These are phyloP conservation scores for Orthosia gothica DNA, from an alignment of 2,888 invertebrate genomes.

Conservation along the genomic window DNA sequence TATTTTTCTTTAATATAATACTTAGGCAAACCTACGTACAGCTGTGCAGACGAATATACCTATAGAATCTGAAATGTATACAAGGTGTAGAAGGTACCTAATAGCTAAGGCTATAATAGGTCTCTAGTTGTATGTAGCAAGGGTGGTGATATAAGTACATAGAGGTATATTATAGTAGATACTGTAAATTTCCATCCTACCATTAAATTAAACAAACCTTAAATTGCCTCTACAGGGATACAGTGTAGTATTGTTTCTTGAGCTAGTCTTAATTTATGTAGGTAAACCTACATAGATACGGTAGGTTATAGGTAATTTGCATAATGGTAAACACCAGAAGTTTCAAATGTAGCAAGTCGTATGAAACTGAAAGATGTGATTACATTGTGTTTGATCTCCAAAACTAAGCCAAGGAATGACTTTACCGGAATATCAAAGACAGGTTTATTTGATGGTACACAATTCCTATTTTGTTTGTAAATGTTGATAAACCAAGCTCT, in stretches of 20 bases:
- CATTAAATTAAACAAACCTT: not conserved
- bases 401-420: constrained; percentile 25
- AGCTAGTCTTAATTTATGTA: constrained; percentile 9
- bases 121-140: too few relatives aligned
- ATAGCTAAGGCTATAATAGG: too few relatives aligned
- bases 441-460: constrained; percentile 30
- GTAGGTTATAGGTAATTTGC: constrained; percentile 1
- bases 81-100: too few relatives aligned
- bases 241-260: not conserved
- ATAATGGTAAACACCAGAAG: constrained; percentile 9
- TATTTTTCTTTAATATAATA: too few relatives aligned
- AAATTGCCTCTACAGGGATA: not conserved
- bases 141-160: too few relatives aligned
- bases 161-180: not conserved
- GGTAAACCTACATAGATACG: not conserved
- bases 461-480: constrained; percentile 47
- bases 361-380: constrained; percentile 18
- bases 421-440: constrained; percentile 43
- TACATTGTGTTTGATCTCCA: constrained; percentile 52
- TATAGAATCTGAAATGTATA: too few relatives aligned
- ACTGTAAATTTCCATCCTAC: not conserved
- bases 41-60: too few relatives aligned
- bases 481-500: constrained; percentile 31
- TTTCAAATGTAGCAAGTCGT: constrained; percentile 6
- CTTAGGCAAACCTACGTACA: too few relatives aligned